Base-by-base conservation (phyloP, 2,888 invertebrate genomes). In the Caradrina kadenii region DNA sequence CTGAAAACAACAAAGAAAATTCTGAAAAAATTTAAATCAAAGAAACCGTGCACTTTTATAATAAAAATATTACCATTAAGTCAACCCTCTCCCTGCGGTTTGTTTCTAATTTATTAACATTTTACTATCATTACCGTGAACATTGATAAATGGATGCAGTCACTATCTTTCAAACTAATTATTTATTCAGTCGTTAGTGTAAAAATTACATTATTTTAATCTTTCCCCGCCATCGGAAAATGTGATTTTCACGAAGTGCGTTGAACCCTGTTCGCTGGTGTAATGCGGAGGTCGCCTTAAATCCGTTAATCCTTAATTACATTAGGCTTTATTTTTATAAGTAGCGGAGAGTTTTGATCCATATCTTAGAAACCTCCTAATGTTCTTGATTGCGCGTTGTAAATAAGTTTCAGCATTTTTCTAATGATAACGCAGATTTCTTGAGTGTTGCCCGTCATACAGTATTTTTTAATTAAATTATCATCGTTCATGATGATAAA, bases 211-310 rank as follows among this genome's bases (percentile, higher is more conserved):
- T 63, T 67, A 63, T 53, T 64, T 69, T 76, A 66, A 84, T 82
- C 80, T 72, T 54, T 26, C 50, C 55, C 64, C 59, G 72, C 63
- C 70, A 79, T 86, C 81, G 78, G 80, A 81, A 85, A 86, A 80
- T 78, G 68, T 78, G 75, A 78, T 81, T 87, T 87, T 85, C 85
- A 78, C 63, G 72, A 76, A 76, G 91, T 86, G 82, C 91, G 89
- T 89, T 91, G 91, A 93, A 91, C 92, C 85, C 83, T 78, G 63
- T 22, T 76, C 83, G 79, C 81, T 86, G 82, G 80, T 88, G 84
- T 87, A 87, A 84, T 88, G 77, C 75, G 76, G 76, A 71, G 79
- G 76, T 76, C 61, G 63, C 72, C 31, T 49, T 10, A 56, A 77
- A 7, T 60, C 50, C 60, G 71, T n/a, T n/a, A n/a, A n/a, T n/a